A percentile compares a stretch with the other conserved stretches of the same genome.
phyloP scores from a whole-genome alignment of 2,888 invertebrate genomes.

The Allolobophora icterica region DNA sequence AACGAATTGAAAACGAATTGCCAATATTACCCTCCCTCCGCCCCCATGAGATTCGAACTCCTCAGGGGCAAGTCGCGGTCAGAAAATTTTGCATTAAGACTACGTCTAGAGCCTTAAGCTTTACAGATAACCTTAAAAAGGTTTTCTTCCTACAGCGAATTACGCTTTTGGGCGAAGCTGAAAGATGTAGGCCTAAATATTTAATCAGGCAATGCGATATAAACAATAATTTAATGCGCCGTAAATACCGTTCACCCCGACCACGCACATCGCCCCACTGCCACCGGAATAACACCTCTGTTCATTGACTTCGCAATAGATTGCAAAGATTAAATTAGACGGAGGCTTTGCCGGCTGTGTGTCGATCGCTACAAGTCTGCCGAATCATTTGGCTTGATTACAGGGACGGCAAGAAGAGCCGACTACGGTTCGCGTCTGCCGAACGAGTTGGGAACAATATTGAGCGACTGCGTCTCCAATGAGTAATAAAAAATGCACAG shows the following conservation, averaged over 20 bases:
- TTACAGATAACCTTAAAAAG: neutral
- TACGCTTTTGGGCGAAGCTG: neutral
- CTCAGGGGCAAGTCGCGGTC: neutral
- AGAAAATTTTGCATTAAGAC: neutral
- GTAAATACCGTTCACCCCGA: neutral
- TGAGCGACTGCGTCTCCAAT: neutral
- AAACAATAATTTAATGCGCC: neutral
- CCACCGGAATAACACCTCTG: neutral
- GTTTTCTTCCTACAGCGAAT: neutral
- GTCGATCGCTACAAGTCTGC: neutral
- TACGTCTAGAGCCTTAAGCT: neutral
- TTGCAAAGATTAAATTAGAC: slow-evolving; percentile 11
- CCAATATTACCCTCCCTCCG: neutral
- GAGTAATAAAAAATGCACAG: slow-evolving; percentile 18
- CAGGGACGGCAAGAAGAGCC: neutral
- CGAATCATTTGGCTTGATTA: neutral
- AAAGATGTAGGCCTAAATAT: neutral
- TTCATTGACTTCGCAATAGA: slow-evolving; percentile 1
- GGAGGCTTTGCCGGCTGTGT: neutral
- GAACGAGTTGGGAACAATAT: neutral
- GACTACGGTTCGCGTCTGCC: neutral
- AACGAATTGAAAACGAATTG: neutral
- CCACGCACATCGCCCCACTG: neutral
- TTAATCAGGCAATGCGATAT: neutral
- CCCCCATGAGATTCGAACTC: neutral